Evolutionary conservation across 2,113 vertebrate species (phyloP).

Genomic region (Alethe castanea): DNA sequence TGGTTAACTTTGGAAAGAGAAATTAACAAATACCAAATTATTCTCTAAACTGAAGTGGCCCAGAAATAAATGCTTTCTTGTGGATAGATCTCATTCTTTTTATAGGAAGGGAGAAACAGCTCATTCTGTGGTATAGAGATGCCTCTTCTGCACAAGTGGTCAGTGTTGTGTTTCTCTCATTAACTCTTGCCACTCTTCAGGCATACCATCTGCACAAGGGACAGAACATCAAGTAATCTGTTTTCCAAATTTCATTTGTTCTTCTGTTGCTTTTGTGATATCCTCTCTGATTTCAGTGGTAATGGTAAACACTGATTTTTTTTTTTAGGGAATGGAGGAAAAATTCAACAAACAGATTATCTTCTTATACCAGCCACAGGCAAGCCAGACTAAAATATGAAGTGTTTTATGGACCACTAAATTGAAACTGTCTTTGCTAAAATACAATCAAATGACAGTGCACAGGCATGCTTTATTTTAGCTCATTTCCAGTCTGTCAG

Average conservation of each 20-base stretch:
- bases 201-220: background rate
- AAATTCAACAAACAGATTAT: background rate
- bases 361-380: slow-evolving; percentile 22
- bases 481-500: slow-evolving; percentile 59
- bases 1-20: background rate
- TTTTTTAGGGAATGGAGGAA: background rate
- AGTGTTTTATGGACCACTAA: slow-evolving; percentile 37
- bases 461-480: slow-evolving; percentile 34
- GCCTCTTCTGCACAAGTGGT: background rate
- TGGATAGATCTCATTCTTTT: background rate
- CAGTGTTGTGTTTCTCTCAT: background rate
- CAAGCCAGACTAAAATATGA: slow-evolving; percentile 4
- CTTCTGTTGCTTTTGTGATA: background rate
- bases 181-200: background rate
- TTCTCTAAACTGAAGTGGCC: background rate
- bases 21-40: background rate
- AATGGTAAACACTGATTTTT: background rate
- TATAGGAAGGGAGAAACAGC: background rate
- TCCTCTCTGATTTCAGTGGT: background rate
- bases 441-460: slow-evolving; percentile 52
- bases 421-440: slow-evolving; percentile 45
- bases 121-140: background rate
- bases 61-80: background rate
- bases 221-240: background rate
- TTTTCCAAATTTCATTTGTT: background rate